Evolutionary conservation across 2,113 vertebrate species (phyloP).

Genomic region (Grallaria varia): DNA sequence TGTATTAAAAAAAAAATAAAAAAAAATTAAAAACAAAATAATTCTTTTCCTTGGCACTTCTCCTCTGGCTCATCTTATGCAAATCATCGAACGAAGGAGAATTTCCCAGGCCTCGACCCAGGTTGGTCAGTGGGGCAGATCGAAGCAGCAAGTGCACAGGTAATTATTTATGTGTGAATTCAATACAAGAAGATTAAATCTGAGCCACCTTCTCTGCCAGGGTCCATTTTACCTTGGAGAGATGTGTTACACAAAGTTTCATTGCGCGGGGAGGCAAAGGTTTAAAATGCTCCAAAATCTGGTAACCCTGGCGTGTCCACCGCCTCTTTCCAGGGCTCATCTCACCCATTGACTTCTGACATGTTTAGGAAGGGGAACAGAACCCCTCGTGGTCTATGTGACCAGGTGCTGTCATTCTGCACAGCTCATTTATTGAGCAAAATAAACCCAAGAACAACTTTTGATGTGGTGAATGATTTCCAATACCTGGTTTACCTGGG

Average conservation of each 20-base stretch:
- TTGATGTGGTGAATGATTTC: neutral
- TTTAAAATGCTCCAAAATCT: neutral
- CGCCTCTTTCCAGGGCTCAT: neutral
- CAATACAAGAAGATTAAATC: neutral
- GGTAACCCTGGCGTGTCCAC: accelerated
- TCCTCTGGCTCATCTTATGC: neutral
- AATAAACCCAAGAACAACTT: neutral
- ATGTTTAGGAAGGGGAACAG: neutral
- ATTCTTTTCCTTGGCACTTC: neutral
- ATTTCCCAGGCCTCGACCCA: neutral
- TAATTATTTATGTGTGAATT: neutral
- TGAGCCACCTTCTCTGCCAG: neutral
- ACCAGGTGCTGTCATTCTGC: neutral
- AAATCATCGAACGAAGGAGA: neutral
- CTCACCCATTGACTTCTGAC: neutral
- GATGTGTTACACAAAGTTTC: neutral
- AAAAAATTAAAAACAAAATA: neutral
- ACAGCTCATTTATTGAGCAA: neutral
- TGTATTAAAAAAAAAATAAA: neutral
- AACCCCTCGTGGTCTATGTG: accelerated
- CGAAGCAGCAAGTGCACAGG: neutral
- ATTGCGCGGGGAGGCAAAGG: neutral
- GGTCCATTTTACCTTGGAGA: neutral
- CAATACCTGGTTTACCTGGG: neutral
- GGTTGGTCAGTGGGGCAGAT: neutral